Evolutionary conservation across 2,888 invertebrate species (phyloP), one percentile per base, ranked within the genome.

Genomic region (Mythimna pallens): DNA sequence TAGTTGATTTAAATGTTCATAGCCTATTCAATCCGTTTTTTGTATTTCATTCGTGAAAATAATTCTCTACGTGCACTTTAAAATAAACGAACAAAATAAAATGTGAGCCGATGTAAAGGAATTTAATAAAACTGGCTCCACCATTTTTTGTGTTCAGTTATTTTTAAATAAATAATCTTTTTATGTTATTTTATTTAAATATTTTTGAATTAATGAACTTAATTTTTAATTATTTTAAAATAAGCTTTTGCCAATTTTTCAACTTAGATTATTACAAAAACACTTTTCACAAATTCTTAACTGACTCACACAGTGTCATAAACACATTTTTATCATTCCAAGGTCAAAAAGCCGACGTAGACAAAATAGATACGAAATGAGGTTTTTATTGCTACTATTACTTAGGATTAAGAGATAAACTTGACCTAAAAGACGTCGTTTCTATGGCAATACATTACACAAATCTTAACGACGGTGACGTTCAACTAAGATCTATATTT

Each of bases 371-470:
- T 22, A 73, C 0, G 67, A 73, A 67, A 61, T 78, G 57, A 61
- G 43, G 12, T 69, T 73, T 73, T 78, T 65, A 78, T 79, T 59
- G 36, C 36, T 63, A 20, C 65, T 70, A 75, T 80, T 70, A 78
- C 65, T 65, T 65, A 66, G 57, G 50, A 63, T 79, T 58, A 66
- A 36, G 62, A 69, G 75, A 25, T 40, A 75, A 12, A 75, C 50
- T 80, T 75, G 65, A 74, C 65, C 75, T 78, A 70, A 66, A 75
- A 69, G 20, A n/a, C 47, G 12, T 52, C 5, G 1, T 58, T 22
- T 30, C 14, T 47, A 34, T 47, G 25, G 43, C 36, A 58, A 54
- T 43, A 12, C 9, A 66, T 77, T 72, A 59, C 10, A 78, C 55
- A 55, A 64, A 54, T 59, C 58, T 66, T 67, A 73, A 73, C 40